Evolutionary conservation across 1,140 invertebrate species (phyloP).

Genomic region (silkworm (Bombyx mori)): ASM3026992v2 NC_085110.1:10095001-10095500

Average conservation of each 20-base stretch:
- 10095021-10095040: constrained; percentile 66
- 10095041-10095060: constrained; percentile 65
- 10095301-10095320: constrained; percentile 69
- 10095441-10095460: constrained; percentile 11
- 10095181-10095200: constrained; percentile 72
- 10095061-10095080: constrained; percentile 48
- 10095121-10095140: constrained; percentile 55
- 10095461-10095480: not conserved
- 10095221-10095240: constrained; percentile 71
- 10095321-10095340: constrained; percentile 48
- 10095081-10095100: constrained; percentile 40
- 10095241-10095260: constrained; percentile 74
- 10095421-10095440: constrained; percentile 37
- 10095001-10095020: constrained; percentile 62
- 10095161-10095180: constrained; percentile 45
- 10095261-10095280: constrained; percentile 73
- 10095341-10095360: constrained; percentile 65
- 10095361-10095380: constrained; percentile 68
- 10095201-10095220: constrained; percentile 73
- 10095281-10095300: constrained; percentile 64
- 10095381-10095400: constrained; percentile 55
- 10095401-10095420: constrained; percentile 42
- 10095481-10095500: no score
- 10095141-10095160: constrained; percentile 23
- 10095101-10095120: constrained; percentile 72